Conservation (phyloP, 1,140 invertebrate species). For the Portunus trituberculatus region DNA sequence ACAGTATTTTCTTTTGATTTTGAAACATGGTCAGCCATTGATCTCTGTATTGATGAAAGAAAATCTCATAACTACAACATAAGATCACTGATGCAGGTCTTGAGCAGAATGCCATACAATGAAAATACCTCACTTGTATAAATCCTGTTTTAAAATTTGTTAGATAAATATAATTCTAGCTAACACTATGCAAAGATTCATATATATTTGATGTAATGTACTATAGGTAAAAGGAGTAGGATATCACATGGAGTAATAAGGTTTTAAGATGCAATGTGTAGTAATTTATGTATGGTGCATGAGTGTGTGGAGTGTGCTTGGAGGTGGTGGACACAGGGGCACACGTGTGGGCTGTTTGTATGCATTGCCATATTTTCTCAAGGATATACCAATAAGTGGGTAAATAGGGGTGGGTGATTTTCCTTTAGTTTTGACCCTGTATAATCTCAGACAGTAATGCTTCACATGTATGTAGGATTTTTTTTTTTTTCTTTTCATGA, state of each 20-base stretch:
- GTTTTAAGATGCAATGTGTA: background rate
- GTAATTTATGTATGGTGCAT: background rate
- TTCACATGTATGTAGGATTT: background rate
- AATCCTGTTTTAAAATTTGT: background rate
- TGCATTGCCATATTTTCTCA: slow-evolving; percentile 23
- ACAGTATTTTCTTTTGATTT: background rate
- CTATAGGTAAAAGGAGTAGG: slow-evolving; percentile 9
- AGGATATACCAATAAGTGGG: background rate
- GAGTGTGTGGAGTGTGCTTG: background rate
- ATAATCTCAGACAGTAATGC: background rate
- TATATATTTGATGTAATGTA: slow-evolving; percentile 32
- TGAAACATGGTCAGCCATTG: background rate
- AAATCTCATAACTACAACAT: background rate
- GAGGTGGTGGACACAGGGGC: background rate
- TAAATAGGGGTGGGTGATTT: background rate
- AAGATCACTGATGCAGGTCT: background rate
- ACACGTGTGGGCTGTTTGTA: background rate
- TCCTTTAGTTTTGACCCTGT: background rate
- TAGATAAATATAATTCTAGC: background rate
- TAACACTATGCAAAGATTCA: slow-evolving; percentile 16
- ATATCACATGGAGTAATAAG: background rate
- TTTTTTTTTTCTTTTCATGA: background rate
- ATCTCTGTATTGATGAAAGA: background rate
- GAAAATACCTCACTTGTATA: background rate
- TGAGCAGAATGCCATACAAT: background rate